Base-by-base conservation (phyloP, 64 coral and sea anemone genomes). In the Montipora foliosa region DNA sequence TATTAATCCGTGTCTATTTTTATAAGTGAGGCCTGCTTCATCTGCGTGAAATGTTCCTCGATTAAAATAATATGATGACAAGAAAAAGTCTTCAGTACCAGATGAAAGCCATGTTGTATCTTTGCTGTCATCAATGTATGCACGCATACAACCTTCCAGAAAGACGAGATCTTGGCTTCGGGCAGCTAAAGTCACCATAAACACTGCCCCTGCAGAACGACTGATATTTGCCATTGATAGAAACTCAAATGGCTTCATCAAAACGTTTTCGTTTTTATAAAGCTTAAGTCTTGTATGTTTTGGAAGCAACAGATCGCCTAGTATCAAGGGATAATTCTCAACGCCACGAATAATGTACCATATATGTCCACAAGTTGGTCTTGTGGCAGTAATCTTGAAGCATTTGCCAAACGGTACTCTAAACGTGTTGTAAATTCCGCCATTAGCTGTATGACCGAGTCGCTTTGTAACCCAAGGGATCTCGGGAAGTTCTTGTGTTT, bases 81-180 rank as follows among this genome's bases (percentile, higher is more conserved):
- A 71, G 55, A 92, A 92, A 24, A 92, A 92, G 74, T 92, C 91
- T 68, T 92, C 91, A 24, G 91, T 92, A 2, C 91, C 91, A 62
- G 91, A 92, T 4, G 91, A 92, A 76, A 92, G 91, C 69, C 80
- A 92, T 5, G 81, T 92, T 76, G 82, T 92, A 25, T 70, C 53
- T 22, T 92, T 84, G 16, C 24, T 58, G 19, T 49, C 81, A 15
- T 92, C 91, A 13, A 92, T 92, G 48, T 76, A 85, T 15, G 91
- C 80, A n/a, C 91, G 91, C 14, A 86, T 52, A 44, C 90, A 91
- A 6, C 90, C 90, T 69, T 91, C 90, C 21, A 91, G 67, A 60
- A 91, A 91, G 4, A 10, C 20, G 8, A 81, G 67, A 74, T 80
- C n/a, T 0, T 19, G 6, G 79, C 79, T 91, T 46, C 52, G 12